These are phyloP conservation scores for Grallaria varia DNA, from an alignment of 2,113 vertebrate genomes.

Conservation along the genomic window DNA sequence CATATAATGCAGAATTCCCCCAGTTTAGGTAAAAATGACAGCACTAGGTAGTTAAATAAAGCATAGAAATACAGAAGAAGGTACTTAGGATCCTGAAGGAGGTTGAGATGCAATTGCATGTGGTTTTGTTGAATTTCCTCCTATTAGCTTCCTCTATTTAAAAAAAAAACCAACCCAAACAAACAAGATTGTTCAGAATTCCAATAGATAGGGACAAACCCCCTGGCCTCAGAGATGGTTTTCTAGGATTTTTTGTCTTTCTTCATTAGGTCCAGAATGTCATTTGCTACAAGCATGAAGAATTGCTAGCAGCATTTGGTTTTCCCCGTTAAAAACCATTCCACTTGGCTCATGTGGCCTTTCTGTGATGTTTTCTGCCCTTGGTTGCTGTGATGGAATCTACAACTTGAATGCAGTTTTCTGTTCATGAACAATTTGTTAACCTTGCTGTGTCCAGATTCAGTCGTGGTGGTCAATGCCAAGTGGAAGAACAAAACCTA, in stretches of 20 bases:
- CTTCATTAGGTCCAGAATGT: not conserved
- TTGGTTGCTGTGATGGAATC: not conserved
- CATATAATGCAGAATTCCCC: not conserved
- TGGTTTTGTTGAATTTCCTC: not conserved
- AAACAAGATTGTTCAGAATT: not conserved
- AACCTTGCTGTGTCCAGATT: not conserved
- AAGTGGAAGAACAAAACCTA: not conserved
- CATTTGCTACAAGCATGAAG: not conserved
- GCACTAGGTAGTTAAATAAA: not conserved
- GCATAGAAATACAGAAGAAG: not conserved
- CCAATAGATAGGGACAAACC: not conserved
- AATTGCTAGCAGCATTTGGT: not conserved
- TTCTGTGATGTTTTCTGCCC: not conserved
- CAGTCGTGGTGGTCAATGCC: not conserved
- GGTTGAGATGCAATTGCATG: not conserved
- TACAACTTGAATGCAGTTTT: not conserved
- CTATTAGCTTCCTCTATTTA: not conserved
- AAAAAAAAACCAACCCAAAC: not conserved
- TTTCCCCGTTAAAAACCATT: not conserved
- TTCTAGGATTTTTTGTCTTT: not conserved
- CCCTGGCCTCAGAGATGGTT: not conserved
- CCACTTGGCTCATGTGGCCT: not conserved
- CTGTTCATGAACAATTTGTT: not conserved
- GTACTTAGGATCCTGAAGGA: not conserved
- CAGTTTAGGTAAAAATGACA: not conserved